Evolutionary conservation across 2,888 invertebrate species (phyloP), one percentile per base, ranked within the genome.

Genomic region (Loripinus fragilis): DNA sequence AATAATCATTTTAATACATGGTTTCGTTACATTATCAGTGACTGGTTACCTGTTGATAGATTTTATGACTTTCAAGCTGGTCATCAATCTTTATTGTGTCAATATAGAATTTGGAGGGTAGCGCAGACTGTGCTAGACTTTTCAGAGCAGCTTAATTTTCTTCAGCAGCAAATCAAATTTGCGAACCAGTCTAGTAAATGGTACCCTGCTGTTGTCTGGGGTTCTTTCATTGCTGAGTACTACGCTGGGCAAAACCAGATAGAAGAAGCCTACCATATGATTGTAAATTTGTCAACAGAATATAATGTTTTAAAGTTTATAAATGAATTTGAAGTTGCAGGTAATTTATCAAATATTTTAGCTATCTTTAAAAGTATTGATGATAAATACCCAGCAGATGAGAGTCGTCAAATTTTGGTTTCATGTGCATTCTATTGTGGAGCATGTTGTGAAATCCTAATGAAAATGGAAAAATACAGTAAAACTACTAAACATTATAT

Each of bases 171-270:
- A 28, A 60, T 15, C 7, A 33, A 60, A 17, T 33, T 60, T 30
- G 60, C 60, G 33, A 33, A 60, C 60, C 60, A 60, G 33, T 60
- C 60, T 5, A 60, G n/a, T 30, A 5, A 17, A 10, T 60, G 60
- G 33, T 33, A 28, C 17, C 5, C 60, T 12, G 30, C 20, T 33
- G 33, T 17, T 33, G 17, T 60, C 12, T 60, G 60, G 60, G 20
- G 12, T 17, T 12, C 33, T 15, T 33, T 60, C 33, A 30, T 33
- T 7, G 60, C 60, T 60, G 60, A 60, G 17, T 60, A 33, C 33
- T 33, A 17, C 33, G 20, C 15, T 33, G 10, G 28, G 25, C 23
- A 60, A 28, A 60, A 60, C 33, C 33, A 60, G 60, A 15, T 28
- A 17, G 60, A 60, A 33, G 2, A 20, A 5, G 30, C 60, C 20